Percentiles rank a stretch among this genome's conserved stretches.
Evolutionary conservation across 2,797 vertebrate species (phyloP).

Genomic region (Echeneis naucrates): DNA sequence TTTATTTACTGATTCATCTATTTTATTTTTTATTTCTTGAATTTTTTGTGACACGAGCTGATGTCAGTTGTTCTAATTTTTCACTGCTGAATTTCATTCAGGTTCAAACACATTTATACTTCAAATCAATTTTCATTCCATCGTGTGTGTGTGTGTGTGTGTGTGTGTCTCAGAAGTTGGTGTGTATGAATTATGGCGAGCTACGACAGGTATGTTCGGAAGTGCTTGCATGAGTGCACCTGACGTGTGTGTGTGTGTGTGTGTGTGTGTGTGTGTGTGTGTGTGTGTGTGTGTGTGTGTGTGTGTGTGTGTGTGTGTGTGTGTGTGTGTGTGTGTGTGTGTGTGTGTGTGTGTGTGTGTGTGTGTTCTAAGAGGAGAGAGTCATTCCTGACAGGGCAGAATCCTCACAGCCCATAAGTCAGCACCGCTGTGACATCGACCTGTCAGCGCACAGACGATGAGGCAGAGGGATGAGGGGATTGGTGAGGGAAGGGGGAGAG

Average conservation of each 20-base stretch:
- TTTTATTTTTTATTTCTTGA: background rate
- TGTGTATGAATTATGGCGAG: conserved; percentile 52
- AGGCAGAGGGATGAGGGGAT: conserved; percentile 78
- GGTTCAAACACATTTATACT: conserved; percentile 11
- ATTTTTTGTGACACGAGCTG: background rate
- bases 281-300: conserved; percentile 25
- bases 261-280: conserved; percentile 38
- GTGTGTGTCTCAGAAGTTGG: conserved; percentile 20
- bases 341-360: conserved; percentile 43
- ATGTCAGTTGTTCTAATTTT: background rate
- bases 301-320: conserved; percentile 38
- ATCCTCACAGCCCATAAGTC: conserved; percentile 94
- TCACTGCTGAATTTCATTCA: conserved; percentile 5
- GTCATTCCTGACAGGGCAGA: conserved; percentile 85
- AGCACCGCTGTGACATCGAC: conserved; percentile 86
- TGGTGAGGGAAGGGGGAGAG: conserved; percentile 34
- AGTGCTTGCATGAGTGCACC: conserved; percentile 59
- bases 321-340: conserved; percentile 32
- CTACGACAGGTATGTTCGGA: conserved; percentile 64
- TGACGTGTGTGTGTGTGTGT: conserved; percentile 39
- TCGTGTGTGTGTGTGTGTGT: conserved; percentile 12
- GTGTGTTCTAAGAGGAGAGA: conserved; percentile 81
- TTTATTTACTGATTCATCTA: background rate
- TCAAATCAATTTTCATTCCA: conserved; percentile 38
- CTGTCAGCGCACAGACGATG: conserved; percentile 89